Evolutionary conservation across 1,140 invertebrate genomes (phyloP).

Genomic region (Metopolophium dirhodum): DNA sequence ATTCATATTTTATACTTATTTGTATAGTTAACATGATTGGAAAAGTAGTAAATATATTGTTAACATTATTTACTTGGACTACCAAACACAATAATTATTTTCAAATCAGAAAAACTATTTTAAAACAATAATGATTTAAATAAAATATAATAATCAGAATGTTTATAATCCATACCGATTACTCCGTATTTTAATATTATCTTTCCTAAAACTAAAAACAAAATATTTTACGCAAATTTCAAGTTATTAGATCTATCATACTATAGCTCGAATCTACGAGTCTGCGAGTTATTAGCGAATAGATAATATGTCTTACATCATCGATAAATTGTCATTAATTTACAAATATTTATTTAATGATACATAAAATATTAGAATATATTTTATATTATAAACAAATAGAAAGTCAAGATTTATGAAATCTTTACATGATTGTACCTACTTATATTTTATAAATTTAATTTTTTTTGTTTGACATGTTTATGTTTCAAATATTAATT

Average conservation of each 20-base stretch:
- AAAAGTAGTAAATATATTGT: neutral
- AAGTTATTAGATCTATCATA: too few species aligned
- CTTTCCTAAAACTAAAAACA: neutral
- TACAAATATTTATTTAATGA: neutral
- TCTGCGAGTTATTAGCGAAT: neutral
- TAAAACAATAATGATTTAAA: too few species aligned
- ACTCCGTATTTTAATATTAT: neutral
- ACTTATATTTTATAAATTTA: neutral
- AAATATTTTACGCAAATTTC: too few species aligned
- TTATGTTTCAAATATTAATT: neutral
- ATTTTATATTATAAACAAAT: too few species aligned
- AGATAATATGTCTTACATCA: neutral
- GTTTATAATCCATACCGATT: neutral
- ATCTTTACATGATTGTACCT: neutral
- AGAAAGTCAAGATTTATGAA: neutral
- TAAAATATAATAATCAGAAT: neutral
- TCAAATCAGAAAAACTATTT: neutral
- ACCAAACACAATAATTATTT: neutral
- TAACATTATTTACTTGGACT: neutral
- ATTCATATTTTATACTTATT: neutral
- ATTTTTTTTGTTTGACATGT: neutral
- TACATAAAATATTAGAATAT: neutral
- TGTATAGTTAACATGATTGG: neutral
- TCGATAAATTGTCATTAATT: neutral
- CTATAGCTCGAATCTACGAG: too few species aligned